Percentiles rank a stretch among this genome's conserved stretches.
Evolutionary conservation across 2,113 vertebrate genomes (phyloP).

Genomic region (Rhinopithecus roxellana): DNA sequence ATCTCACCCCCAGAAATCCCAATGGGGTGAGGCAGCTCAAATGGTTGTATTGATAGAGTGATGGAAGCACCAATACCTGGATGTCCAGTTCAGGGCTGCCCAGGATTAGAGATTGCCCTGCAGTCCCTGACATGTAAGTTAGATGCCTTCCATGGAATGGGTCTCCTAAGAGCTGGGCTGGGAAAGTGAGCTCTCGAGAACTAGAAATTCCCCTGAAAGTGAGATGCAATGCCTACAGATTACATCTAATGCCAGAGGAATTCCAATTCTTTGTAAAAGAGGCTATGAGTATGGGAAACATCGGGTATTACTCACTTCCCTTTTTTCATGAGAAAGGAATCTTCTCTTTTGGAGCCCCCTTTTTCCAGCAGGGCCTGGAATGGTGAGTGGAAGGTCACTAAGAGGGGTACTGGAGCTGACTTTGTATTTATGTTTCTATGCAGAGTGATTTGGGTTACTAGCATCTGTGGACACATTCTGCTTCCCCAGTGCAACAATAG

Average conservation of each 20-base stretch:
- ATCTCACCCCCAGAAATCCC: not conserved
- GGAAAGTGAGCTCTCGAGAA: not conserved
- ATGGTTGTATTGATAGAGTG: not conserved
- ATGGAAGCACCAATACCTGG: not conserved
- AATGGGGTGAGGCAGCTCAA: not conserved
- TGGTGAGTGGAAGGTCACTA: too few relatives aligned
- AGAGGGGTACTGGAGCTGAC: not conserved
- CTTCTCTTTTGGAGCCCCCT: not conserved
- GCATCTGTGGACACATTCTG: not conserved
- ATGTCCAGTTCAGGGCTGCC: not conserved
- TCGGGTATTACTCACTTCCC: not conserved
- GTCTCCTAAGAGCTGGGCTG: not conserved
- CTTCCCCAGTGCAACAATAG: not conserved
- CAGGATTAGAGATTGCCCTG: not conserved
- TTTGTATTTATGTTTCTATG: not conserved
- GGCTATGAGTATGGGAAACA: not conserved
- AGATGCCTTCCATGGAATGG: not conserved
- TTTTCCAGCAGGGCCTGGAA: not conserved
- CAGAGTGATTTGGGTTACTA: not conserved
- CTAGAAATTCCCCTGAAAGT: not conserved
- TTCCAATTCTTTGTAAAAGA: not conserved
- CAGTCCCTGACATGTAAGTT: not conserved
- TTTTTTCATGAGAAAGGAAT: not conserved
- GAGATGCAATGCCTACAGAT: not conserved
- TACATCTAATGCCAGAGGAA: not conserved